phyloP scores from a whole-genome alignment of 2,797 vertebrate genomes.

The Phalloptychus januarius region DNA sequence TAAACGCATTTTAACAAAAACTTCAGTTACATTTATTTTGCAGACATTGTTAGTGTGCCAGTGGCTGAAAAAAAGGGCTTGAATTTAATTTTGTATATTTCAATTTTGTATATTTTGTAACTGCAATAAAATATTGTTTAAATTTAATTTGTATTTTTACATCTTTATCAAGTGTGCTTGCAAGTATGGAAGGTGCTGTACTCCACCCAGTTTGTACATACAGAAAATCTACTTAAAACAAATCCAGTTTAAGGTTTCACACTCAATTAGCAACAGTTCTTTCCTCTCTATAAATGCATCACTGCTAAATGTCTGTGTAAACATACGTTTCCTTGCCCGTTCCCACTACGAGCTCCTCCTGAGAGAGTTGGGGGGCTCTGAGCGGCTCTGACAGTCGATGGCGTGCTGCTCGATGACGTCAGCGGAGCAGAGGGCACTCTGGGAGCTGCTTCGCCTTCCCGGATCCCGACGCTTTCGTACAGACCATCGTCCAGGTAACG shows the following conservation, averaged over 20 bases:
- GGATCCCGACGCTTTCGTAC: conserved; percentile 80
- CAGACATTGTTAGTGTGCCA: neutral
- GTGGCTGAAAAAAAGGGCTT: neutral
- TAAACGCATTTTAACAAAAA: neutral
- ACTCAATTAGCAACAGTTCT: neutral
- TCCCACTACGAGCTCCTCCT: conserved; percentile 54
- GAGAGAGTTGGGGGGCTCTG: conserved; percentile 64
- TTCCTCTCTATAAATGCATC: neutral
- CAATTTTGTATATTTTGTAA: neutral
- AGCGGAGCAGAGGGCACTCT: conserved; percentile 57
- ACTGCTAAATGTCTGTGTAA: neutral
- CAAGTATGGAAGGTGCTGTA: neutral
- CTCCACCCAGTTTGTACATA: neutral
- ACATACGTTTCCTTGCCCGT: conserved; percentile 62
- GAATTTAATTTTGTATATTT: neutral
- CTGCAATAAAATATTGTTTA: neutral
- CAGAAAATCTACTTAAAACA: neutral
- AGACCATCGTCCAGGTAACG: conserved; percentile 78
- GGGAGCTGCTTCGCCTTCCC: conserved; percentile 52
- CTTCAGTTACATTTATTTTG: neutral
- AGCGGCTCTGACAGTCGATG: conserved; percentile 49
- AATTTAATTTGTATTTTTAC: neutral
- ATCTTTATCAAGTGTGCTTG: neutral
- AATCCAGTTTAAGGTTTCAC: neutral
- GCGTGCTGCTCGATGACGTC: conserved; percentile 53